Conservation (phyloP, 2,797 vertebrate species). For the Dallia pectoralis region DNA sequence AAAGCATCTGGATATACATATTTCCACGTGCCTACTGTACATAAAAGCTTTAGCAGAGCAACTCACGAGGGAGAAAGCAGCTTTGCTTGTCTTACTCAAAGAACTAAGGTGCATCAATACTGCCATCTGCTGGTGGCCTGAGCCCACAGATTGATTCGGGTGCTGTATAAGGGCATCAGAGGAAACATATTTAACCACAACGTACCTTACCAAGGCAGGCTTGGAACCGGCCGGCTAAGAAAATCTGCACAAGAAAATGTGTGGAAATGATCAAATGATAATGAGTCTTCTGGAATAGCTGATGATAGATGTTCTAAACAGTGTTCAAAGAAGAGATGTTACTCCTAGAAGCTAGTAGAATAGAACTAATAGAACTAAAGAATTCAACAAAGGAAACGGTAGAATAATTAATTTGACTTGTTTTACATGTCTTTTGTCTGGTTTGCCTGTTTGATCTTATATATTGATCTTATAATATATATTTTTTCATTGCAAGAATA, state of each 20-base stretch:
- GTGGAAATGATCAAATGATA: not conserved
- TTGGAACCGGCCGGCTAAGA: not conserved
- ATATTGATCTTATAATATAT: too few relatives aligned
- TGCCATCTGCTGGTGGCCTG: constrained; percentile 64
- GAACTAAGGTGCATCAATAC: constrained; percentile 60
- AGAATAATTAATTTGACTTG: not conserved
- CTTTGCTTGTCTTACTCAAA: not conserved
- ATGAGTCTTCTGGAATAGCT: not conserved
- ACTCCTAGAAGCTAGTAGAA: not conserved
- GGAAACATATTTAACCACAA: not conserved
- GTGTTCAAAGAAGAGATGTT: not conserved
- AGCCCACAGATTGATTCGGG: not conserved
- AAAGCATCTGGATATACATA: constrained; percentile 20
- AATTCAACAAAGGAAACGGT: not conserved
- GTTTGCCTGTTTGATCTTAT: not conserved
- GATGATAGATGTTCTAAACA: not conserved
- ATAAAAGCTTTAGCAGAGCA: constrained; percentile 10
- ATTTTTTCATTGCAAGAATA: not conserved
- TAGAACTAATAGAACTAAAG: not conserved
- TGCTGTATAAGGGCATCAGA: too few relatives aligned
- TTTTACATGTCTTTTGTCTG: not conserved
- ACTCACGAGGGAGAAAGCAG: not conserved
- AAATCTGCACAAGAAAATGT: not conserved
- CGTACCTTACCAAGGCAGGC: not conserved
- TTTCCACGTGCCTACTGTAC: constrained; percentile 13